Base-by-base conservation (phyloP, 2,888 invertebrate species). In the Zeuzera pyrina region DNA sequence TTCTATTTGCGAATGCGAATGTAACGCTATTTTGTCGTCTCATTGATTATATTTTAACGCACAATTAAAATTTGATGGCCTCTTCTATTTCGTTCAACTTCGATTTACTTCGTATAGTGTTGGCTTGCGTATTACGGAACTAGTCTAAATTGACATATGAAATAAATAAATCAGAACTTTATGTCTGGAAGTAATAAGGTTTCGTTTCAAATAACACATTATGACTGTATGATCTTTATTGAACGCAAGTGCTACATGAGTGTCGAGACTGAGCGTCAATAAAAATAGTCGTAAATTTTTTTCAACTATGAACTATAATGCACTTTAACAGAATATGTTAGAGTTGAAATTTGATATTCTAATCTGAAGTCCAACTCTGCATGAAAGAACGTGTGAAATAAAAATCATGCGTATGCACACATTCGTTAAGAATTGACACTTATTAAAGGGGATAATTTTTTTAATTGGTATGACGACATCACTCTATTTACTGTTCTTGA, bases 391-490 rank as follows among this genome's bases (percentile, higher is more conserved):
- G 81, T 78, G 81, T 78, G 77, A 79, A 67, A 76, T 78, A 76
- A 79, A 79, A 83, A 83, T 83, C 79, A 77, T 77, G 63, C 70
- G 72, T 76, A 76, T 71, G 73, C 79, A 79, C 79, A 74, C 81
- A 79, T 83, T 81, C 74, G 78, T 83, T 83, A 79, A 72, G 76
- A 78, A 81, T 79, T 83, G 83, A 81, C 83, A 83, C 81, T 78
- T 81, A 79, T 79, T 79, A 81, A 79, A 61, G 68, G 72, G 71
- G 71, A 76, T 79, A 77, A 77, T 78, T 77, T 78, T 77, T 81
- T 81, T 78, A 81, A 83, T 83, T 83, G 79, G 77, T 63, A 72
- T 81, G 81, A 81, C 83, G 77, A 72, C 79, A 83, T 76, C 71
- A 49, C 67, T 76, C 69, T 71, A 67, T 76, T 72, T 70, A 68